Conservation (phyloP, 2,113 vertebrate species). For the Oncorhynchus tshawytscha region DNA sequence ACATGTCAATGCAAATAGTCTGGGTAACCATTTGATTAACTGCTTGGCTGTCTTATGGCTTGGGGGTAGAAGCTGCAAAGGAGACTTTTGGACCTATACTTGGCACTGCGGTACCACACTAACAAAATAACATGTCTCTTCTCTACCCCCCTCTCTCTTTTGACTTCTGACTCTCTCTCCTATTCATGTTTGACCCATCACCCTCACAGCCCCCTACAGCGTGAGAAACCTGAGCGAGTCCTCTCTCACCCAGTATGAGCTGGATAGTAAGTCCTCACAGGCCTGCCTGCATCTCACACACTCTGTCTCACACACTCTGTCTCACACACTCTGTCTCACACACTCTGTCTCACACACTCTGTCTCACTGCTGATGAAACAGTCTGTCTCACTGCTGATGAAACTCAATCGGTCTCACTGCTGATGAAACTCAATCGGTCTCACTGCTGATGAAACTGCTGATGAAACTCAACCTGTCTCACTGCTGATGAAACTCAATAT, state of each 20-base stretch:
- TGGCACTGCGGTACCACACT: too few relatives aligned
- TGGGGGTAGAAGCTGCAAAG: too few relatives aligned
- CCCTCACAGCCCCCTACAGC: constrained; percentile 78
- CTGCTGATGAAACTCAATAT: constrained; percentile 36
- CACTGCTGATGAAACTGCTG: background rate
- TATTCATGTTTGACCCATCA: background rate
- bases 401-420: background rate
- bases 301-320: too few relatives aligned
- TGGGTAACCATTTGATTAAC: too few relatives aligned
- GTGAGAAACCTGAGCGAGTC: constrained; percentile 87
- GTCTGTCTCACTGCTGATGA: background rate
- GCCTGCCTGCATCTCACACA: background rate
- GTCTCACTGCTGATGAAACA: background rate
- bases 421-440: too few relatives aligned
- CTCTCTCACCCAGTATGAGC: constrained; percentile 84
- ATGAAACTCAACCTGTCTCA: too few relatives aligned
- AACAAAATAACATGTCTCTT: constrained; percentile 21
- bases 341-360: constrained; percentile 13
- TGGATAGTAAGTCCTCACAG: constrained; percentile 86
- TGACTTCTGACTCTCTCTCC: background rate
- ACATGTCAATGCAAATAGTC: too few relatives aligned
- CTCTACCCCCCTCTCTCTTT: constrained; percentile 14
- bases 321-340: too few relatives aligned
- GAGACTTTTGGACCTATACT: too few relatives aligned
- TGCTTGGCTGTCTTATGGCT: too few relatives aligned